These are phyloP conservation scores for Orius insidiosus DNA, from an alignment of 1,140 invertebrate genomes.

Conservation along the genomic window DNA sequence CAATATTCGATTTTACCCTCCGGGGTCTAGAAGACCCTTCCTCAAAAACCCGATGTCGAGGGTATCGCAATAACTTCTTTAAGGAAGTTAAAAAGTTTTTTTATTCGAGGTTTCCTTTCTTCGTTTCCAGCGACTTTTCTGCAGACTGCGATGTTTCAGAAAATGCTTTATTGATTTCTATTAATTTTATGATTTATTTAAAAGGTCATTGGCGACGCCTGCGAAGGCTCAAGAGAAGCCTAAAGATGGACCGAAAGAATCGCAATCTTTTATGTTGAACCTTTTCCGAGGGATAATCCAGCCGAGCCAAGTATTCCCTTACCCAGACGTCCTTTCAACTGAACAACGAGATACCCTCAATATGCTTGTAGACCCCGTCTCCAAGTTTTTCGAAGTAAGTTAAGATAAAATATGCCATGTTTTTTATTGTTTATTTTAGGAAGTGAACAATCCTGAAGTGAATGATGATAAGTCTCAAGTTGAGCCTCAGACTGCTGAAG, in stretches of 20 bases:
- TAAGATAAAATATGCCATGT: neutral
- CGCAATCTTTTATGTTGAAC: conserved; percentile 82
- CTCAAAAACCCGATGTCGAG: no score
- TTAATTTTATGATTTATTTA: conserved; percentile 6
- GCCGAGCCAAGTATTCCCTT: conserved; percentile 69
- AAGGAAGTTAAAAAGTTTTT: no score
- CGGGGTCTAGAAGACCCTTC: no score
- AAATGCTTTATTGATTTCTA: neutral
- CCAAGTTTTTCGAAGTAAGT: conserved; percentile 73
- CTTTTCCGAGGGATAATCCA: conserved; percentile 78
- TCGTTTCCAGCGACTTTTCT: neutral
- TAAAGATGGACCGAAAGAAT: conserved; percentile 29
- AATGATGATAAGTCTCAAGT: conserved; percentile 52
- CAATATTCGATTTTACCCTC: no score
- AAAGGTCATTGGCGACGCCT: conserved; percentile 26
- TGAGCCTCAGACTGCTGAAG: conserved; percentile 47
- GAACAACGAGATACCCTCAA: conserved; percentile 75
- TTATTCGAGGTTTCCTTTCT: neutral
- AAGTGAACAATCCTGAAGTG: conserved; percentile 56
- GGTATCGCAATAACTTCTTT: no score
- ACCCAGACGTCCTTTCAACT: conserved; percentile 55
- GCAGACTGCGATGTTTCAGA: neutral
- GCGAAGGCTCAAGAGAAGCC: conserved; percentile 19
- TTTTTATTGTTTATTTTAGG: conserved; percentile 31
- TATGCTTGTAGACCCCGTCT: conserved; percentile 67